Percentiles rank a stretch among this genome's conserved stretches.
These are phyloP conservation scores for Engystomops pustulosus DNA, from an alignment of 2,113 vertebrate species.

Conservation along the genomic window DNA sequence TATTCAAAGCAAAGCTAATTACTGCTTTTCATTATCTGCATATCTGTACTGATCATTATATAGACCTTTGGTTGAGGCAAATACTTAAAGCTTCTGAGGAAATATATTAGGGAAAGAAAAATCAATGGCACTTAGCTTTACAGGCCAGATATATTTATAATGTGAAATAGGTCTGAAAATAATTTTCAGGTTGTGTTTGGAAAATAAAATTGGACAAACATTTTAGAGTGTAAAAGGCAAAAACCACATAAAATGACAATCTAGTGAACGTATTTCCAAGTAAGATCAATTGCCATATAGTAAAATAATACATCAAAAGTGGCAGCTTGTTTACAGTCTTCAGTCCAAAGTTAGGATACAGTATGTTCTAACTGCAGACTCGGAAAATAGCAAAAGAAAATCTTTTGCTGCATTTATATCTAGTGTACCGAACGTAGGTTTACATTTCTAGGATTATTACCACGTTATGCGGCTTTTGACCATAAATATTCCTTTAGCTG, in stretches of 20 bases:
- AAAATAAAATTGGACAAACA: neutral
- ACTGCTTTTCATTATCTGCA: conserved; percentile 15
- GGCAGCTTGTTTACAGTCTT: no score
- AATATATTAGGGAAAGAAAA: neutral
- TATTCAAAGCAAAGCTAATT: neutral
- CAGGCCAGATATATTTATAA: neutral
- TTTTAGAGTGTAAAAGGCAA: neutral
- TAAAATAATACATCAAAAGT: neutral
- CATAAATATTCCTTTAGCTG: no score
- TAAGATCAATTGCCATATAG: neutral
- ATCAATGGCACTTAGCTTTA: neutral
- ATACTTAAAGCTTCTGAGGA: neutral
- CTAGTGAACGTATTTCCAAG: neutral
- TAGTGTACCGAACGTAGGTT: no score
- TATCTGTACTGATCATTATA: neutral
- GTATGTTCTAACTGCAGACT: no score
- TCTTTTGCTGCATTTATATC: no score
- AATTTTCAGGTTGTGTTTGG: neutral
- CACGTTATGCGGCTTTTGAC: no score
- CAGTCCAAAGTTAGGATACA: no score
- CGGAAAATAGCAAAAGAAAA: neutral
- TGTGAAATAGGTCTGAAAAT: neutral
- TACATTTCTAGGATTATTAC: no score
- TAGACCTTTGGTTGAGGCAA: neutral
- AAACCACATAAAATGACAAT: neutral